Base-by-base conservation (phyloP, 1,140 invertebrate species). In the Yoshiicerus persimilis region DNA sequence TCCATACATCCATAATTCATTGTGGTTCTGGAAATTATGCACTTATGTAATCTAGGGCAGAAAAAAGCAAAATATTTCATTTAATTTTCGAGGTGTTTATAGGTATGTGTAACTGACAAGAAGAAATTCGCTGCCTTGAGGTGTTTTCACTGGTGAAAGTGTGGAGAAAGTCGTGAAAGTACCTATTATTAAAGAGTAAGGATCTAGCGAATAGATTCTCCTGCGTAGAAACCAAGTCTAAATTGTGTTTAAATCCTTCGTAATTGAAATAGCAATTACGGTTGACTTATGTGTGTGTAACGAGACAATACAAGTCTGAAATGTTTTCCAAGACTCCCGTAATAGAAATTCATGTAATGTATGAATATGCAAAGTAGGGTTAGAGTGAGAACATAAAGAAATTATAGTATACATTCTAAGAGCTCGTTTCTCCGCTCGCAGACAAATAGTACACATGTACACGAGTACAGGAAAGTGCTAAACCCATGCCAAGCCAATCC, bases 381-480 rank as follows among this genome's bases (percentile, higher is more conserved):
- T 38, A 80, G 75, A 80, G 20, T 23, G 27, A 30, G 66, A 70
- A 70, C 66, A 70, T 38, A 38, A 80, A 80, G 75, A 80, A 80
- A 80, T 80, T 80, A 80, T 80, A 23, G 32, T 38, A 80, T 70
- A 20, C 27, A 70, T 30, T 30, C 66, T 30, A 70, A 36, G 32
- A 23, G 32, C 34, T 80, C 75, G 34, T 36, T n/a, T 20, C 34
- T 38, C 34, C 75, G 38, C 75, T 34, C 30, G 16, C 34, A 80
- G 75, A 80, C 75, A 80, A 80, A 80, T 80, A 80, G 75, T 80
- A 80, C 75, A 80, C 75, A 80, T 80, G 75, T 80, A 80, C 75
- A 80, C 16, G 75, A 80, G 6, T 75, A 75, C 70, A 34, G 27
- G 27, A 32, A n/a, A 36, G 75, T 80, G 75, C 32, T 80, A 80